Evolutionary conservation across 2,113 vertebrate genomes (phyloP).

Genomic region (Barnardius zonarius): DNA sequence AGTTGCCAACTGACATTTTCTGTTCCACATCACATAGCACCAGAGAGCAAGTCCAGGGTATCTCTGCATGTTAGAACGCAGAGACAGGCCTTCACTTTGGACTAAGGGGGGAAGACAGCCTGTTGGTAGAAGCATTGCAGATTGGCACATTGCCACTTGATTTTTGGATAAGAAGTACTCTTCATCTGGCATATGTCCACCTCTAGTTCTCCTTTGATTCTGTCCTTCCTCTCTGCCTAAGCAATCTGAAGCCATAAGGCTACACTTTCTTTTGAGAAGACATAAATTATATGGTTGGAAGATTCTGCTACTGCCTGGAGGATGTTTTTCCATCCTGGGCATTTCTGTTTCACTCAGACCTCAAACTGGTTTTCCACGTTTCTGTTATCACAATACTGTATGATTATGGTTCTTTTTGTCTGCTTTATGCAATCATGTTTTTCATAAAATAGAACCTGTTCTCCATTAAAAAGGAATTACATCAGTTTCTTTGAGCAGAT

Average conservation of each 20-base stretch:
- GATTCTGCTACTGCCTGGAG: not conserved
- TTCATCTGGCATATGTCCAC: not conserved
- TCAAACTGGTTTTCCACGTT: slow-evolving; percentile 46
- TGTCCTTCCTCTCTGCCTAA: not conserved
- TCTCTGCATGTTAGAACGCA: not conserved
- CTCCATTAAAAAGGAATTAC: not conserved
- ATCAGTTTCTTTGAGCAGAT: not conserved
- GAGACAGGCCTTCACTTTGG: not conserved
- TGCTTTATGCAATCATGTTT: slow-evolving; percentile 13
- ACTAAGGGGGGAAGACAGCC: not conserved
- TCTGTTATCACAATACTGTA: slow-evolving; percentile 23
- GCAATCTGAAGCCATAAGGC: slow-evolving; percentile 18
- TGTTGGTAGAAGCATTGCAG: not conserved
- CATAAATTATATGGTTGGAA: slow-evolving; percentile 52
- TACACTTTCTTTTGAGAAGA: slow-evolving; percentile 20
- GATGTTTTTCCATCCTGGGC: slow-evolving; percentile 5
- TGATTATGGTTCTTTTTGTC: slow-evolving; percentile 9
- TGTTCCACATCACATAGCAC: not conserved
- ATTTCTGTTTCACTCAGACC: not conserved
- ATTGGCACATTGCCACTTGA: not conserved
- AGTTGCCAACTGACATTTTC: not conserved
- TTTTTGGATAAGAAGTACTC: not conserved
- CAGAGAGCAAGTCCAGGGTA: not conserved
- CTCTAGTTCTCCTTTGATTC: not conserved
- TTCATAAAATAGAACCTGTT: not conserved